Evolutionary conservation across 2,888 invertebrate species (phyloP).

Genomic region (Eristalinus aeneus): DNA sequence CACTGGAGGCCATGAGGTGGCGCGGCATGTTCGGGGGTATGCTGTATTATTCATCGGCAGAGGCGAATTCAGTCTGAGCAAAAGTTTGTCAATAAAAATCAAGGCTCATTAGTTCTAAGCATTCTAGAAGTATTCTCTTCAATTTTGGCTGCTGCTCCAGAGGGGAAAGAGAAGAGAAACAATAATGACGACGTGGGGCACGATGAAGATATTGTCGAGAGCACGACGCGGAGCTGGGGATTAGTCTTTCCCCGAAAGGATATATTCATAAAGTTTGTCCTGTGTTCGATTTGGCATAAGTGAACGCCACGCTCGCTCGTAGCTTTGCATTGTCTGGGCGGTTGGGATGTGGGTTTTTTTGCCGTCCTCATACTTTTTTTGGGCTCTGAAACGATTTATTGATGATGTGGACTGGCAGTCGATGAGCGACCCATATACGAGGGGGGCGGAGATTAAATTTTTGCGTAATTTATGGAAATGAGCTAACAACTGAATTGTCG

Average conservation of each 20-base stretch:
- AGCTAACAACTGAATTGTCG: neutral
- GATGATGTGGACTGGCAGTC: neutral
- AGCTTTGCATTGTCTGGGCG: neutral
- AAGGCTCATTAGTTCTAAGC: slow-evolving; percentile 33
- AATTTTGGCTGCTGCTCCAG: neutral
- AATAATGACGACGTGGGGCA: neutral
- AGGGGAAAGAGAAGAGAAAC: neutral
- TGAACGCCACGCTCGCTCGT: neutral
- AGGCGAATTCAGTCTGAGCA: slow-evolving; percentile 8
- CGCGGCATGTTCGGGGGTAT: neutral
- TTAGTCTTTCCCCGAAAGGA: neutral
- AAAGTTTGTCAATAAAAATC: slow-evolving; percentile 44
- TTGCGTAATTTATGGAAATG: slow-evolving; percentile 15
- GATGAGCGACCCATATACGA: neutral
- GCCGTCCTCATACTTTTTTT: neutral
- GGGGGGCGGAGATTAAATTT: slow-evolving; percentile 4
- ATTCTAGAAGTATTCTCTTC: neutral
- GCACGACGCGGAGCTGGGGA: neutral
- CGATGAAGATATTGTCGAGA: neutral
- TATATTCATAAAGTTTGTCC: slow-evolving; percentile 28
- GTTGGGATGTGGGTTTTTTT: neutral
- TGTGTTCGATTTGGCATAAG: slow-evolving; percentile 8
- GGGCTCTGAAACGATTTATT: neutral
- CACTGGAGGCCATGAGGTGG: neutral
- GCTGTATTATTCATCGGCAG: slow-evolving; percentile 1